Evolutionary conservation across 2,113 vertebrate genomes (phyloP), one percentile per base, ranked within the genome.

Genomic region (Rhodinocichla rosea): DNA sequence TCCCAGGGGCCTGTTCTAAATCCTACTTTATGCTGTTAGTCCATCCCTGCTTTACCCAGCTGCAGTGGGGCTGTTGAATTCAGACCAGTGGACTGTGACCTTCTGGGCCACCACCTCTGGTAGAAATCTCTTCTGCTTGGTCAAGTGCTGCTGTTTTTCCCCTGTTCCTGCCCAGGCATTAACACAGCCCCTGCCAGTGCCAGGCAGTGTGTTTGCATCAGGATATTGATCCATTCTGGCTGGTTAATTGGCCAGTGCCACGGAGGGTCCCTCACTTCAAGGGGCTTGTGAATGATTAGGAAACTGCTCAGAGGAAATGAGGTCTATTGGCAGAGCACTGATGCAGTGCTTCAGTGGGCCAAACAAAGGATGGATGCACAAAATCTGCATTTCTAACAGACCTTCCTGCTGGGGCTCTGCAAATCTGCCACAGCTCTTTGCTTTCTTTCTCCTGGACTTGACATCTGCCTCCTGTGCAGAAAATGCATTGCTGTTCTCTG

Each of bases 211-310:
- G 1, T 94, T 87, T 82, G 33, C 75, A 45, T 50, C 9, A 2
- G 40, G 78, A 7, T 56, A 44, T 79, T 2, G 67, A 69, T 90
- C 67, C 7, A 0, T 50, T 64, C 63, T 64, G 70, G 30, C 8
- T 1, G 10, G 10, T 80, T 44, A 32, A 73, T 57, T 65, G 24
- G 28, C 19, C 3, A 1, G 27, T 20, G 15, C 40, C 81, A 8
- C 0, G 0, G 50, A 53, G 78, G 33, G 27, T 37, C 56, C 53
- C 44, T 79, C 2, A 1, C 39, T 78, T 35, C 42, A 27, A 30
- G 56, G 56, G 49, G 45, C 18, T 70, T 62, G 45, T 32, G 81
- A 71, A 22, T 47, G 23, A 19, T 60, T 10, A 22, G 67, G 75
- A 42, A 60, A 10, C 52, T 47, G 47, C 56, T 75, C 53, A 45